Evolutionary conservation across 2,888 invertebrate genomes (phyloP), one percentile per base, ranked within the genome.

Genomic region (Epistrophella euchroma): DNA sequence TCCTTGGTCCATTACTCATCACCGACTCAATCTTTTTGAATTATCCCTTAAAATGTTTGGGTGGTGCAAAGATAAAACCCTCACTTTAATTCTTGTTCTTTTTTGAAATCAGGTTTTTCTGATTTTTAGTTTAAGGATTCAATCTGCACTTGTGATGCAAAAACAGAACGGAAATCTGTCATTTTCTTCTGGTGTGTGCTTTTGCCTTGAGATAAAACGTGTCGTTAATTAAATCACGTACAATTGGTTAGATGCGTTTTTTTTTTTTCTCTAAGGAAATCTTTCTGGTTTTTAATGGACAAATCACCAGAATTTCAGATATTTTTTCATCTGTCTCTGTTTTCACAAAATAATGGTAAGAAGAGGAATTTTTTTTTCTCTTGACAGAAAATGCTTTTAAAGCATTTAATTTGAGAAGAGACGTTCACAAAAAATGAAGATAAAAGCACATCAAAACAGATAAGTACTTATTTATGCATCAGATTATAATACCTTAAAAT

Each of bases 161-260:
- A 64, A 62, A 72, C 22, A 43, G 64, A 64, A 50, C 19, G 15
- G 45, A 66, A 10, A 50, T 47, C 28, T 50, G 22, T 60, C 37
- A 5, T 22, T 35, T n/a, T 40, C 13, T 40, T 71, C 11, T 64
- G 55, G 10, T 43, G 50, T 62, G 35, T 77, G 37, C 2, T 15
- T n/a, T 73, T 19, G 19, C 52, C 19, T 11, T 4, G 19, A 78
- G 60, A 56, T 68, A 68, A 78, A 78, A 62, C 45, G 55, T 74
- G 73, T 83, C 83, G 68, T 78, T 83, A 83, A 83, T 83, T 78
- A 73, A 83, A 83, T 83, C 83, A 83, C 83, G 83, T 83, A 62
- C 73, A 37, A 64, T 35, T 71, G 56, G 60, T 55, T n/a, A 40
- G 70, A 62, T 62, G 52, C 40, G 28, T 58, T 37, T 32, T 37